phyloP scores from a whole-genome alignment of 2,888 invertebrate genomes.

The Heliconius ethilla region DNA sequence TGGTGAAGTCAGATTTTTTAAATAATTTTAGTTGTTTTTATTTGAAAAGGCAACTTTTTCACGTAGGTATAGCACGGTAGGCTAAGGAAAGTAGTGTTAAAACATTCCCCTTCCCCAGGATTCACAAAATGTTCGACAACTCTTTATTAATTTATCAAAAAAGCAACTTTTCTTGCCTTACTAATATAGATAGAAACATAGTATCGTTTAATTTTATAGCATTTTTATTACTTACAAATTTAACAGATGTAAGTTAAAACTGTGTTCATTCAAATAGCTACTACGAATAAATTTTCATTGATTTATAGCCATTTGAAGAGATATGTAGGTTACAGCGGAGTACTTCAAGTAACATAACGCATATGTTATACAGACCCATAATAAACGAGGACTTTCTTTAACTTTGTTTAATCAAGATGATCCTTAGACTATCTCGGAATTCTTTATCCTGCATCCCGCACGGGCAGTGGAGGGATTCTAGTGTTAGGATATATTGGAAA shows the following conservation, averaged over 20 bases:
- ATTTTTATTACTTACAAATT: constrained; percentile 17
- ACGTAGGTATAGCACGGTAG: too few species aligned
- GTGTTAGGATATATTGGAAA: too few species aligned
- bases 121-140: too few species aligned
- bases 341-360: background rate
- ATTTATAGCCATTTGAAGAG: constrained; percentile 1
- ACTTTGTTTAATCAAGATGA: too few species aligned
- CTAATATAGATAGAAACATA: background rate
- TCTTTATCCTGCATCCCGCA: too few species aligned
- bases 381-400: too few species aligned
- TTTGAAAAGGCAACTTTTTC: too few species aligned
- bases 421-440: too few species aligned
- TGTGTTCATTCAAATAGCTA: constrained; percentile 15
- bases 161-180: background rate
- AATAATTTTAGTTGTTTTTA: background rate
- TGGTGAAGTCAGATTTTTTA: too few species aligned
- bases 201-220: constrained; percentile 7
- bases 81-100: too few species aligned
- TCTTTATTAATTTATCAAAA: background rate
- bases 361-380: background rate
- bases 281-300: constrained; percentile 4
- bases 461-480: too few species aligned
- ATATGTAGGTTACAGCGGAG: background rate
- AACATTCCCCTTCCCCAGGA: too few species aligned
- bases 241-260: constrained; percentile 16